Conservation (phyloP, 2,113 vertebrate species). For the Guaruba guarouba region DNA sequence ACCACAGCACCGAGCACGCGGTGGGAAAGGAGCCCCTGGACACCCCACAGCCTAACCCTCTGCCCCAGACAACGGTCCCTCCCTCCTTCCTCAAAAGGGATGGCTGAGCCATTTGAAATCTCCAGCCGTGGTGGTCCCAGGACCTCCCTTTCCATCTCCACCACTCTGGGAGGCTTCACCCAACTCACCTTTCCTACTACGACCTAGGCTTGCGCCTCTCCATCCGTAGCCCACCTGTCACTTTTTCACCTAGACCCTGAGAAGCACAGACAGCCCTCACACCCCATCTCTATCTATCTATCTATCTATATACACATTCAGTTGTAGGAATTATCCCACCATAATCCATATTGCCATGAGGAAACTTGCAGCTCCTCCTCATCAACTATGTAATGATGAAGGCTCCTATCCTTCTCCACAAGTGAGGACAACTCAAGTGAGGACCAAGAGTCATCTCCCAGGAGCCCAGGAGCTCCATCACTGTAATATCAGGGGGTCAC, state of each 20-base stretch:
- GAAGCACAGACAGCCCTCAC: background rate
- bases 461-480: background rate
- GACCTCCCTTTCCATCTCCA: background rate
- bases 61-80: background rate
- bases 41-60: fast-evolving
- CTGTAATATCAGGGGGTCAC: background rate
- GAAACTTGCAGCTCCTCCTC: background rate
- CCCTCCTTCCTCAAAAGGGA: background rate
- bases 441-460: background rate
- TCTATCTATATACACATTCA: fast-evolving
- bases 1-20: fast-evolving
- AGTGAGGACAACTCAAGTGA: background rate
- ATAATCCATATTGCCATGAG: background rate
- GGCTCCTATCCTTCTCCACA: background rate
- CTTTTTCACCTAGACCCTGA: background rate
- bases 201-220: background rate
- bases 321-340: background rate
- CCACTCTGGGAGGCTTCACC: background rate
- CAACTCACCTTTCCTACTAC: background rate
- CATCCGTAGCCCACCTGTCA: background rate
- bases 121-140: fast-evolving
- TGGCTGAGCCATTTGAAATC: background rate
- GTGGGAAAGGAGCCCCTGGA: background rate
- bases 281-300: fast-evolving
- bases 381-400: fast-evolving